These are phyloP conservation scores for Sitobion miscanthi DNA, from an alignment of 1,140 invertebrate genomes.

Conservation along the genomic window DNA sequence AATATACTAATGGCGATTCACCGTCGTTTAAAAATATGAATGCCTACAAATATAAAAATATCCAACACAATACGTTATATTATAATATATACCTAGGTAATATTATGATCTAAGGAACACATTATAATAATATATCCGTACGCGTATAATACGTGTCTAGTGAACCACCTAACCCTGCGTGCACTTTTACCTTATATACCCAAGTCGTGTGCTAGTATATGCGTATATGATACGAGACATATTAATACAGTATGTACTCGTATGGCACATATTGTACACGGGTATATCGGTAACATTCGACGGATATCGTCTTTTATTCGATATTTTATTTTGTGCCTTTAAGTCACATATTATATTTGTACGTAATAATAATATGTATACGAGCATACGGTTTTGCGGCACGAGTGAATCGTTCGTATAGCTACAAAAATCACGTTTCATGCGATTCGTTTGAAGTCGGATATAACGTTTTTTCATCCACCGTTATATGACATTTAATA, in stretches of 20 bases:
- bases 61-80: too few species aligned
- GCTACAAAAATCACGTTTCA: background rate
- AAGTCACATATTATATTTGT: background rate
- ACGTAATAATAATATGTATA: background rate
- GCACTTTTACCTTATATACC: background rate
- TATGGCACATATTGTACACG: too few species aligned
- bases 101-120: too few species aligned
- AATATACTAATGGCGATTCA: too few species aligned
- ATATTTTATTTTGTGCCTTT: background rate
- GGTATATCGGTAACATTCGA: background rate
- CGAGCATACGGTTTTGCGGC: background rate
- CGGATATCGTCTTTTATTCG: background rate
- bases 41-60: too few species aligned
- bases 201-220: background rate
- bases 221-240: background rate
- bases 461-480: background rate
- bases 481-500: background rate
- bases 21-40: too few species aligned
- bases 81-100: too few species aligned
- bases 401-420: background rate
- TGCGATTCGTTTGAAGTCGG: background rate
- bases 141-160: background rate
- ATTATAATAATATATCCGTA: background rate
- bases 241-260: background rate
- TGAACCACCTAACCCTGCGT: background rate